Evolutionary conservation across 2,888 invertebrate genomes (phyloP).

Genomic region (Zootermopsis nevadensis): DNA sequence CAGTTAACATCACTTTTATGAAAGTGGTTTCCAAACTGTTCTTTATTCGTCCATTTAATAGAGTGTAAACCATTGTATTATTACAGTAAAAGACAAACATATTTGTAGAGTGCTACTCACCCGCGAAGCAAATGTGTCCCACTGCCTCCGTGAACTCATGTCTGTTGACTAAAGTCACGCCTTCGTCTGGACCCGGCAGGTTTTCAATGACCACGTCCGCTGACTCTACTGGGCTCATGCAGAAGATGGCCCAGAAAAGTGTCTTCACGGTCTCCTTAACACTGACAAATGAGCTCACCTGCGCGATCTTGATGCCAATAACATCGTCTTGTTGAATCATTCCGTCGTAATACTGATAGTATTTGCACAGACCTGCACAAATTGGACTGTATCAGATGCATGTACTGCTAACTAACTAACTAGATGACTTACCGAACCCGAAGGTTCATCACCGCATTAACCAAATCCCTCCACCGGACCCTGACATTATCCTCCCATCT

Average conservation of each 20-base stretch:
- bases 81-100: no score
- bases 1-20: no score
- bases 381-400: no score
- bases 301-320: conserved; percentile 69
- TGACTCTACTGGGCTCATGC: conserved; percentile 73
- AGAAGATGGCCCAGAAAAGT: conserved; percentile 77
- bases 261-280: conserved; percentile 71
- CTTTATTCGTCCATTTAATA: no score
- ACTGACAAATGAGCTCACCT: conserved; percentile 71
- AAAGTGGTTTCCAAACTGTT: no score
- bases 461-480: no score
- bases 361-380: conserved; percentile 65
- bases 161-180: conserved; percentile 64
- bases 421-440: no score
- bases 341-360: conserved; percentile 75
- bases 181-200: conserved; percentile 64
- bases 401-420: no score
- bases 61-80: no score
- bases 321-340: conserved; percentile 70
- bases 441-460: no score
- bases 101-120: conserved; percentile 60
- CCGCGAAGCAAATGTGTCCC: conserved; percentile 75
- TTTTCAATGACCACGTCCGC: conserved; percentile 76
- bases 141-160: conserved; percentile 74
- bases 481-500: no score